Evolutionary conservation across 2,888 invertebrate species (phyloP).

Genomic region (Ephialtes manifestator): DNA sequence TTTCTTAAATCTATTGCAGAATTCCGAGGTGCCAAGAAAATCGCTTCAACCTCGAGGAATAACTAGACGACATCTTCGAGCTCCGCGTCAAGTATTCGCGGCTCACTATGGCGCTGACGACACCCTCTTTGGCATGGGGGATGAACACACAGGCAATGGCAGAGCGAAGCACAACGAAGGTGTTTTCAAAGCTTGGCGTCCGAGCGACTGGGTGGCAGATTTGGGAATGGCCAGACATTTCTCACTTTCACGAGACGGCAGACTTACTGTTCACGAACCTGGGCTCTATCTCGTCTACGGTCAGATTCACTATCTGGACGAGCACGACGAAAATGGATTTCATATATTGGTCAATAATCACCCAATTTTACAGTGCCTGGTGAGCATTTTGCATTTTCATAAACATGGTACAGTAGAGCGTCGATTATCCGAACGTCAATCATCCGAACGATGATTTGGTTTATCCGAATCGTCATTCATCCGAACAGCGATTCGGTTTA

Average conservation of each 20-base stretch:
- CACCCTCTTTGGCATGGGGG: slow-evolving; percentile 74
- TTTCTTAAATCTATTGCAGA: slow-evolving; percentile 5
- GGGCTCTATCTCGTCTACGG: slow-evolving; percentile 93
- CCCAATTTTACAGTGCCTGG: slow-evolving; percentile 91
- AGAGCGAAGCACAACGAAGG: slow-evolving; percentile 89
- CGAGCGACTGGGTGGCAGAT: slow-evolving; percentile 89
- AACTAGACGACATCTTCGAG: slow-evolving; percentile 75
- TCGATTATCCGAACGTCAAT: too few relatives aligned
- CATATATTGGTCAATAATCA: slow-evolving; percentile 89
- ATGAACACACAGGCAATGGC: slow-evolving; percentile 88
- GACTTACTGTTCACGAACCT: slow-evolving; percentile 89
- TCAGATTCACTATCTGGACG: slow-evolving; percentile 93
- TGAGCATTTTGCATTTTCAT: slow-evolving; percentile 62
- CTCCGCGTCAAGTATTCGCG: slow-evolving; percentile 77
- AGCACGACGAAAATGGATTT: slow-evolving; percentile 92
- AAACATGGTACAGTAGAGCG: neutral
- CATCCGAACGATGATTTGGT: too few relatives aligned
- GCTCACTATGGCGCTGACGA: slow-evolving; percentile 81
- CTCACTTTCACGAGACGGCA: slow-evolving; percentile 88
- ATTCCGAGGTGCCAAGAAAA: slow-evolving; percentile 42
- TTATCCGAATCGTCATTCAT: too few relatives aligned
- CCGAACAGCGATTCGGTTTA: too few relatives aligned
- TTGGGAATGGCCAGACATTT: slow-evolving; percentile 89
- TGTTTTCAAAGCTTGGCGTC: slow-evolving; percentile 89
- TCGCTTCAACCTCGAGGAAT: slow-evolving; percentile 69